These are phyloP conservation scores for Pyrgilauda ruficollis DNA, from an alignment of 2,113 vertebrate species.

Conservation along the genomic window DNA sequence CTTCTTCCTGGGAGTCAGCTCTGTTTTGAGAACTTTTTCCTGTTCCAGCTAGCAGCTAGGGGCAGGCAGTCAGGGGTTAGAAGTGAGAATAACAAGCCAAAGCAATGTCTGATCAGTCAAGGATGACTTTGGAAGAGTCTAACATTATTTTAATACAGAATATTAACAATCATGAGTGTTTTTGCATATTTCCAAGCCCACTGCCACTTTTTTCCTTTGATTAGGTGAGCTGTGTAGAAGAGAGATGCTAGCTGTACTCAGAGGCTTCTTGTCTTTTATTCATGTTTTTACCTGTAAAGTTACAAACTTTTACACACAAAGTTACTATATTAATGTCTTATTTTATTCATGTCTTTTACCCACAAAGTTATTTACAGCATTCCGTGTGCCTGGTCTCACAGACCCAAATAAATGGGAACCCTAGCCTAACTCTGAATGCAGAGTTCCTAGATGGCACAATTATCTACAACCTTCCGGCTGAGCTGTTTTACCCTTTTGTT, in stretches of 20 bases:
- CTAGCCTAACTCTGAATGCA: neutral
- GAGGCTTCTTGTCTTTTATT: neutral
- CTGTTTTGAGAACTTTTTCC: neutral
- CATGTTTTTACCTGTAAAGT: neutral
- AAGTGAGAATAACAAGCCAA: neutral
- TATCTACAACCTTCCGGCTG: neutral
- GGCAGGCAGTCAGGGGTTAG: neutral
- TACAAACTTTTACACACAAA: neutral
- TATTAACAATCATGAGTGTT: neutral
- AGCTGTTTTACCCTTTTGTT: neutral
- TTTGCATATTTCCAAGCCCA: neutral
- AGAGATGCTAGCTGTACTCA: neutral
- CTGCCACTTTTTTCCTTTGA: neutral
- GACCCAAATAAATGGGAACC: neutral
- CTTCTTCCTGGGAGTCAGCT: neutral
- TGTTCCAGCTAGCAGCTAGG: neutral
- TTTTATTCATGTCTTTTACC: neutral
- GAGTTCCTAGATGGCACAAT: neutral
- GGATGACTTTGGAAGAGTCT: neutral
- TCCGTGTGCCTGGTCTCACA: neutral
- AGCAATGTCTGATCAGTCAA: neutral
- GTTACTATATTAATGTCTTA: neutral
- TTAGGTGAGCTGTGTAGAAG: neutral
- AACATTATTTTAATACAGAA: neutral
- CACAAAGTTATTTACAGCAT: neutral